These are phyloP conservation scores for Copsychus sechellarum DNA, from an alignment of 2,113 vertebrate genomes.

Conservation along the genomic window DNA sequence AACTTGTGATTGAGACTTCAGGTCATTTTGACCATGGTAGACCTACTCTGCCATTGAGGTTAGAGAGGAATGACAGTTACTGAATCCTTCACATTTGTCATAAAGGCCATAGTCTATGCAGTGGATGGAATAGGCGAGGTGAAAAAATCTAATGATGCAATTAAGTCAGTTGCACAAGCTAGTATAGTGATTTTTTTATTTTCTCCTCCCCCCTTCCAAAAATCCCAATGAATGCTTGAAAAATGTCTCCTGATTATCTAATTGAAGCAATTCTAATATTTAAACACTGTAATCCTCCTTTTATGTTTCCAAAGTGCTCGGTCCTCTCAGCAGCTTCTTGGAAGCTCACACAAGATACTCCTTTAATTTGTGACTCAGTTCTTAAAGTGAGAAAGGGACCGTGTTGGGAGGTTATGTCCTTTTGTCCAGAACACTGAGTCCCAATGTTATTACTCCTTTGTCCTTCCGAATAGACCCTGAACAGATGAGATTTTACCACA, in stretches of 20 bases:
- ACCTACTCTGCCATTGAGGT: not conserved
- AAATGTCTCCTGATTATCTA: not conserved
- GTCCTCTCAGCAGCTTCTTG: not conserved
- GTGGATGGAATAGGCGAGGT: not conserved
- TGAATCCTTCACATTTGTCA: not conserved
- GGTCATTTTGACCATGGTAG: not conserved
- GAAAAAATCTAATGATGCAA: not conserved
- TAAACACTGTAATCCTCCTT: not conserved
- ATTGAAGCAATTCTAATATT: not conserved
- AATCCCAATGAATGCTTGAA: not conserved
- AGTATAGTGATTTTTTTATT: not conserved
- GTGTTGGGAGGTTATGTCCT: not conserved
- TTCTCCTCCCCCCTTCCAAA: accelerated
- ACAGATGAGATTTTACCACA: not conserved
- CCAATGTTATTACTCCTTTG: not conserved
- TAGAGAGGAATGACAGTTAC: not conserved
- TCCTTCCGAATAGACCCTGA: not conserved
- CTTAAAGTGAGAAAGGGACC: not conserved
- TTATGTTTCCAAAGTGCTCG: not conserved
- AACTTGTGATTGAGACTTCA: not conserved
- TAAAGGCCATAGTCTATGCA: not conserved
- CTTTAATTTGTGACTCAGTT: not conserved
- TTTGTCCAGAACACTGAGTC: not conserved
- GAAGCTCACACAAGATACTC: not conserved
- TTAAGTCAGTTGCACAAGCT: not conserved